Evolutionary conservation across 2,113 vertebrate species (phyloP), one percentile per base, ranked within the genome.

Genomic region (Perca flavescens): DNA sequence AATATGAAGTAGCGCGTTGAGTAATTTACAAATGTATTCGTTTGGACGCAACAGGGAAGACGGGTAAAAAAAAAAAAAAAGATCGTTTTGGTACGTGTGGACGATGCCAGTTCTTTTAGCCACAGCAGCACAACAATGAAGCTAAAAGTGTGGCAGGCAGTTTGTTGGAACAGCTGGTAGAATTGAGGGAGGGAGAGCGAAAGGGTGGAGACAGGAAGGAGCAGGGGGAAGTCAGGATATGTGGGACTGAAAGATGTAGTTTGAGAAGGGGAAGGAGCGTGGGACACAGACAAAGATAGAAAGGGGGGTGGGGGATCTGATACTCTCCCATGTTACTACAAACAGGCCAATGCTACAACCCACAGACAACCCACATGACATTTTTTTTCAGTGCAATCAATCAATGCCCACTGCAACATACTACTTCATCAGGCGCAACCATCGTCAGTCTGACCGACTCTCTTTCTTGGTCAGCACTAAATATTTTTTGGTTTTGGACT

Each of bases 141-240:
- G 68, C 54, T 69, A 16, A 31, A 63, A 10, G 25, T 53, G 31
- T 60, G 61, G 52, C 70, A 81, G 54, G 40, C 63, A 63, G 79
- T 88, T 90, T 87, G 81, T 85, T 80, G 15, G 40, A 86, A 85
- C 87, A 89, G 90, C 79, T 90, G 87, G 77, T 53, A 28, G 62
- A 66, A 25, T 40, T 58, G 43, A 86, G 50, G 58, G 56, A 49
- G 73, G 31, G 73, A 36, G 25, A 80, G 73, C 1, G 1, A 36
- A 72, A 50, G 75, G 57, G 77, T 49, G 75, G 84, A 87, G 79
- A 75, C 85, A 80, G 83, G 90, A 82, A 82, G 64, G 40, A 79
- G 34, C 4, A 68, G 53, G 60, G 88, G 79, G 71, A 68, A 71
- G 52, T 68, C 19, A 1, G 65, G n/a, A 11, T 43, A 6, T 70